phyloP scores from a whole-genome alignment of 2,113 vertebrate genomes.

The Mugil cephalus region DNA sequence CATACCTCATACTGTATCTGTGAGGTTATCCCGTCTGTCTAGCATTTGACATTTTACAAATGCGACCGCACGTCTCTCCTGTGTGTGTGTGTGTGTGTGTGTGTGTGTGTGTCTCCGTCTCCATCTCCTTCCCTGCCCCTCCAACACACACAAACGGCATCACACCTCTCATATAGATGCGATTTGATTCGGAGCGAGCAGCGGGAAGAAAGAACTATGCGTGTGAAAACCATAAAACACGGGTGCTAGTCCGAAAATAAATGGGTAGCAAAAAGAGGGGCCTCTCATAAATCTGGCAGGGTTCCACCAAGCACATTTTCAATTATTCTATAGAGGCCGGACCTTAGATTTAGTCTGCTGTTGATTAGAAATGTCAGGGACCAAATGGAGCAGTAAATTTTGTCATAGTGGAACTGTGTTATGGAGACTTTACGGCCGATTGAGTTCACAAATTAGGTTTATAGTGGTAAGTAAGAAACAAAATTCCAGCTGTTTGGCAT shows the following conservation, averaged over 20 bases:
- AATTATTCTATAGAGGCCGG: slow-evolving; percentile 40
- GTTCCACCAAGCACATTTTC: slow-evolving; percentile 54
- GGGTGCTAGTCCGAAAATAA: slow-evolving; percentile 55
- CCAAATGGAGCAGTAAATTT: slow-evolving; percentile 25
- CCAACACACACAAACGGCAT: slow-evolving; percentile 59
- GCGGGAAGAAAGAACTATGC: slow-evolving; percentile 51
- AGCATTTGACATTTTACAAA: slow-evolving; percentile 47
- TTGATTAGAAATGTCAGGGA: slow-evolving; percentile 53
- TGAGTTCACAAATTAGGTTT: slow-evolving; percentile 4
- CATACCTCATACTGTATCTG: slow-evolving; percentile 9
- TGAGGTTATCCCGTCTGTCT: slow-evolving; percentile 50
- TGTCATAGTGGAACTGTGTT: slow-evolving; percentile 11
- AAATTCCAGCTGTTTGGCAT: slow-evolving; percentile 5
- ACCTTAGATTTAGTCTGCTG: slow-evolving; percentile 39
- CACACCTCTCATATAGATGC: slow-evolving; percentile 66
- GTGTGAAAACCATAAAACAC: slow-evolving; percentile 46
- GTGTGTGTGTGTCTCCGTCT: background rate
- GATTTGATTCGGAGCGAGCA: slow-evolving; percentile 62
- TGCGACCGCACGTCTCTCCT: slow-evolving; percentile 32
- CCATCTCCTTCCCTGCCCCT: slow-evolving; percentile 11
- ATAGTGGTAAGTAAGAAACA: background rate
- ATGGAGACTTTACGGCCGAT: background rate
- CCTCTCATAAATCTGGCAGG: slow-evolving; percentile 47
- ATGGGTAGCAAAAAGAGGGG: slow-evolving; percentile 13
- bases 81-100: slow-evolving; percentile 15